Evolutionary conservation across 2,888 invertebrate genomes (phyloP).

Genomic region (Eutolmus rufibarbis): DNA sequence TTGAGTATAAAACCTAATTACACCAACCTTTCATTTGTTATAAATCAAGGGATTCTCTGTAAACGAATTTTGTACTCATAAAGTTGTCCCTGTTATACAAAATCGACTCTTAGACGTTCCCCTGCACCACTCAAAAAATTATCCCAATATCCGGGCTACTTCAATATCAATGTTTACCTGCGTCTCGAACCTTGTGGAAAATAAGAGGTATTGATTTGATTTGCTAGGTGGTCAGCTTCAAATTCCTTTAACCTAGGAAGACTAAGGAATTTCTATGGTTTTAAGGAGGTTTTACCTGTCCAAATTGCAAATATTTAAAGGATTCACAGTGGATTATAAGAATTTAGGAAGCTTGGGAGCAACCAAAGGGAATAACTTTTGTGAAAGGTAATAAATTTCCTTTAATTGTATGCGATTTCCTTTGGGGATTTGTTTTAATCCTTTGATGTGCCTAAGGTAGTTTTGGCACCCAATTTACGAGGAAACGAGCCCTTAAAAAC

Average conservation of each 20-base stretch:
- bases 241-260: not conserved
- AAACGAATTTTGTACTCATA: conserved; percentile 41
- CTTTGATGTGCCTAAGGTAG: not conserved
- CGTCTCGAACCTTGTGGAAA: conserved; percentile 17
- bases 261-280: not conserved
- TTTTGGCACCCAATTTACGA: not conserved
- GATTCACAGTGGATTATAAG: not conserved
- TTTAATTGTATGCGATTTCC: not conserved
- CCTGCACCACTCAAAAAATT: not conserved
- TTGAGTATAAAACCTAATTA: conserved; percentile 45
- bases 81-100: conserved; percentile 8
- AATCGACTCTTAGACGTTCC: conserved; percentile 32
- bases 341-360: not conserved
- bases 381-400: not conserved
- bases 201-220: conserved; percentile 5
- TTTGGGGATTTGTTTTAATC: not conserved
- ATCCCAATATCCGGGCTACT: too few relatives aligned
- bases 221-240: not conserved
- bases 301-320: not conserved
- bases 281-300: not conserved
- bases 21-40: conserved; percentile 41
- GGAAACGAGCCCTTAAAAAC: not conserved
- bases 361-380: not conserved
- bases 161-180: conserved; percentile 10
- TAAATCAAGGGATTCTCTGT: conserved; percentile 44